phyloP scores from a whole-genome alignment of 2,113 vertebrate genomes.

The Oreochromis spilurus region DNA sequence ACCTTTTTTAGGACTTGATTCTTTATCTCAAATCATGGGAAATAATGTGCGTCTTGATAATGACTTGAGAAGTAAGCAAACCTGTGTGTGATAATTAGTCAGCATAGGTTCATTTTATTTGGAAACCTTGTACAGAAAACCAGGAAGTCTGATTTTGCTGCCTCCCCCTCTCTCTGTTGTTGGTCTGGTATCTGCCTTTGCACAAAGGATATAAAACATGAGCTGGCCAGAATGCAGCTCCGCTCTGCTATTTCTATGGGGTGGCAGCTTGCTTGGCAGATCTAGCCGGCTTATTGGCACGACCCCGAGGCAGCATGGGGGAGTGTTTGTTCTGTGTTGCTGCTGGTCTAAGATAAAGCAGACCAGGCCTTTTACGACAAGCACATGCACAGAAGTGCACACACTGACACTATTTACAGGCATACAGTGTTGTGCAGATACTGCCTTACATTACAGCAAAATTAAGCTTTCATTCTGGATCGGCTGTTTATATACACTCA shows the following conservation, averaged over 20 bases:
- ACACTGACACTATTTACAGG: constrained; percentile 15
- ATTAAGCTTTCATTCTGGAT: not conserved
- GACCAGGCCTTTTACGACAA: constrained; percentile 53
- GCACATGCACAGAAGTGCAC: constrained; percentile 16
- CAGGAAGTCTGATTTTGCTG: not conserved
- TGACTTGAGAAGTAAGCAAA: not conserved
- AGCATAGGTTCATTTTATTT: not conserved
- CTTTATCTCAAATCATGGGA: not conserved
- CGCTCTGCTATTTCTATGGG: constrained; percentile 52
- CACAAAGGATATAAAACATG: constrained; percentile 50
- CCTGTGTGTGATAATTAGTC: not conserved
- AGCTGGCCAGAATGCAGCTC: constrained; percentile 31
- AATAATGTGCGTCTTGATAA: not conserved
- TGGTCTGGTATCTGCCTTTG: constrained; percentile 32
- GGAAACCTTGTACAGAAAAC: not conserved
- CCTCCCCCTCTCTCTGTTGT: constrained; percentile 6
- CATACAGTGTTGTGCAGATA: not conserved
- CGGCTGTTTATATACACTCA: not conserved
- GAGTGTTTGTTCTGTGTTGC: constrained; percentile 67
- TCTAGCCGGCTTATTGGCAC: constrained; percentile 65
- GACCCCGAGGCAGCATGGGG: constrained; percentile 58
- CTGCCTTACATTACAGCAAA: not conserved
- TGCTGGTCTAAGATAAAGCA: constrained; percentile 73
- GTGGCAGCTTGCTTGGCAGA: constrained; percentile 65
- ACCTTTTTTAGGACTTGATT: not conserved